phyloP scores from a whole-genome alignment of 2,113 vertebrate species.

The Gallinago jamesoni region DNA sequence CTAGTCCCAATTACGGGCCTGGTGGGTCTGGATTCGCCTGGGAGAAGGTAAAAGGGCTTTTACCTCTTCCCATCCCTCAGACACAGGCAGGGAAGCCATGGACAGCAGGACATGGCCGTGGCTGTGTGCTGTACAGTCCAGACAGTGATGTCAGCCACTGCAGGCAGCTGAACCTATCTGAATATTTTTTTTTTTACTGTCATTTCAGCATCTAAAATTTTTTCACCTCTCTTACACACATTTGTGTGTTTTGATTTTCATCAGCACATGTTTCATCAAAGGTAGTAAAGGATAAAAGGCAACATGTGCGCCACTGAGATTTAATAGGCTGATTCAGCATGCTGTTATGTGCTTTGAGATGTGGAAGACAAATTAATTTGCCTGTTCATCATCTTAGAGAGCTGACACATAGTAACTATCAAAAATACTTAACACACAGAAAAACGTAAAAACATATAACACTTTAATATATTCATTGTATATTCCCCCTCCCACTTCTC shows the following conservation, averaged over 20 bases:
- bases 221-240: background rate
- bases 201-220: background rate
- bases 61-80: background rate
- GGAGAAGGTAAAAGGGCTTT: conserved; percentile 35
- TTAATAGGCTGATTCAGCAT: conserved; percentile 4
- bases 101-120: accelerated
- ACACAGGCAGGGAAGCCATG: background rate
- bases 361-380: background rate
- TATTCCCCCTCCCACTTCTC: background rate
- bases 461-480: background rate
- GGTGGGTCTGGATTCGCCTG: background rate
- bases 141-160: background rate
- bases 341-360: background rate
- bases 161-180: background rate
- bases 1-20: conserved; percentile 24
- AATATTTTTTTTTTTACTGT: background rate
- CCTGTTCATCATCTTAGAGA: background rate
- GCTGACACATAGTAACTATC: background rate
- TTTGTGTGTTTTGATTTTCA: background rate
- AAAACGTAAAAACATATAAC: background rate
- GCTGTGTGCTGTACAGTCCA: background rate
- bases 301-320: background rate
- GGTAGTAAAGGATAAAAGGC: background rate
- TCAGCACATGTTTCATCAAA: background rate
- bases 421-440: background rate